Base-by-base conservation (phyloP, 2,888 invertebrate genomes). In the Neocrepidodera transversa region DNA sequence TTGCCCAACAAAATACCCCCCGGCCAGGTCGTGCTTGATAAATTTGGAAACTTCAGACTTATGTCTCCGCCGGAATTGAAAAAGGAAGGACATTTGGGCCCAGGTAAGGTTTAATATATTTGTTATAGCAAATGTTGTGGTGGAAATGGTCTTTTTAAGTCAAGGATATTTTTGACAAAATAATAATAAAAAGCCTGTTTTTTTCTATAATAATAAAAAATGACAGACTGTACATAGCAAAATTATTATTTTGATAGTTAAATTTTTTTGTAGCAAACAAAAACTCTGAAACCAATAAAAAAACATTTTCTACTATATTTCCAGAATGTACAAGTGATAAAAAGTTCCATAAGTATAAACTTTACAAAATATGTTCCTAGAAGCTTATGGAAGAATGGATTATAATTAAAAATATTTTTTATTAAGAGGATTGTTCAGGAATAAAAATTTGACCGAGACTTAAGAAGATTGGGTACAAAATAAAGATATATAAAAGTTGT, bases 41-140 rank as follows among this genome's bases (percentile, higher is more conserved):
- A 89, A 78, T 89, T 90, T 73, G 89, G 89, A 0, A 86, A 88
- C 66, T 85, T 89, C 80, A 84, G 89, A 0, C 77, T 89, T 65
- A 87, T 86, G 35, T 75, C 79, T 20, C 79, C 80, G 2, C 77
- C 78, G 11, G 78, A 80, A 61, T 71, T 77, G 62, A 75, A 76
- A 62, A 77, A 74, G 55, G 81, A 36, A 23, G 35, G 14, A 26
- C 78, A 79, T 13, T 66, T 79, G 76, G 58, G 83, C 76, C 66
- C 85, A 79, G 65, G 85, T 82, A 75, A 83, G 79, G 13, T 13
- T 13, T 20, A n/a, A n/a, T n/a, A n/a, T n/a, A n/a, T n/a, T n/a
- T n/a, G n/a, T n/a, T 26, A 49, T 11, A n/a, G 7, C 11, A 32
- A 13, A 35, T 36, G 7, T n/a, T n/a, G n/a, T n/a, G n/a, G n/a